These are phyloP conservation scores for Isurus oxyrinchus DNA, from an alignment of 2,113 vertebrate species.

Conservation along the genomic window DNA sequence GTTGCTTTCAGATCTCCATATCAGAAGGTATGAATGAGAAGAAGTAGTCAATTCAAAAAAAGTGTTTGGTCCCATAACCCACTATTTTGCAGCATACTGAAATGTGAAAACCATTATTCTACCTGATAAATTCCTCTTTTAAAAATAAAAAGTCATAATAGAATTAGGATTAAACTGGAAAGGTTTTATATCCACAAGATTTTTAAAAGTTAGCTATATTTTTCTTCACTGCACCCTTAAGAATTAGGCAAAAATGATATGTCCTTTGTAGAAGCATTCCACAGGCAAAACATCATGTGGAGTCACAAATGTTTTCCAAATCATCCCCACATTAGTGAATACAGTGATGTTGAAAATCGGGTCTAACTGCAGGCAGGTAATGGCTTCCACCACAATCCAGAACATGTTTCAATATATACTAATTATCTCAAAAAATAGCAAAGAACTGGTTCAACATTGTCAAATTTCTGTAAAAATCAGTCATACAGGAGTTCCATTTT, in stretches of 20 bases:
- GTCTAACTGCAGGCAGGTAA: background rate
- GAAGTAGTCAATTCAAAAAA: background rate
- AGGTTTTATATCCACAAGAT: background rate
- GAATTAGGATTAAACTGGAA: background rate
- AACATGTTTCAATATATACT: background rate
- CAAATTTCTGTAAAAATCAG: no score
- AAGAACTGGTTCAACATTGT: no score
- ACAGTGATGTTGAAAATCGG: background rate
- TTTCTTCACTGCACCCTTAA: no score
- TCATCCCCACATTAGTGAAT: background rate
- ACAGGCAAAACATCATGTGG: background rate
- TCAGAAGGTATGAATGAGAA: background rate
- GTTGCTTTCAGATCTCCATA: background rate
- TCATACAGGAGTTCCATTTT: no score
- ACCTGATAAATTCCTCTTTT: background rate
- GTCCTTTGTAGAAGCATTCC: background rate
- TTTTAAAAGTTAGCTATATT: no score
- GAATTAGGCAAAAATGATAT: background rate
- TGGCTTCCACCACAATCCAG: background rate
- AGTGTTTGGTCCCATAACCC: background rate
- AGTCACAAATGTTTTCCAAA: background rate
- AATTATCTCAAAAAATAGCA: background rate
- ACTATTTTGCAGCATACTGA: background rate
- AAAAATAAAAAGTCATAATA: background rate
- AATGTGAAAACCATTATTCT: background rate